Base-by-base conservation (phyloP, 1,140 invertebrate genomes). In the Apis dorsata region DNA sequence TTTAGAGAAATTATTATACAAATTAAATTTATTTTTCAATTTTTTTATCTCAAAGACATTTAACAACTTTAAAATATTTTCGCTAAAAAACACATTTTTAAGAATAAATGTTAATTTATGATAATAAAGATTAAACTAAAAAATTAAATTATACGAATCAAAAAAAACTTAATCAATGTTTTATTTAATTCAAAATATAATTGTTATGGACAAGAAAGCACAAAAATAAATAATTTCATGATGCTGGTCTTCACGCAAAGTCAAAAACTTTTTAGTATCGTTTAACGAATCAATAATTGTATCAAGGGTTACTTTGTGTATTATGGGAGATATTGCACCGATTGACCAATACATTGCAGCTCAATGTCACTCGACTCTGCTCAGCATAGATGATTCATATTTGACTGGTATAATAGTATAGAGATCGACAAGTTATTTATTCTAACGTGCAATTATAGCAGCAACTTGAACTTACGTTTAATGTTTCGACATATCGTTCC, bases 341-440 rank as follows among this genome's bases (percentile, higher is more conserved):
- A 24, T 12, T 49, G 13, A 68, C 34, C 51, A 28, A 74, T 34
- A 28, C 53, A 44, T 17, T 49, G 55, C 12, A 24, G 44, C 71
- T 81, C 79, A 68, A 60, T 81, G 72, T 76, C 72, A 68, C 73
- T 69, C 55, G 53, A 19, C 59, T 74, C 28, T 74, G 44, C 53
- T 44, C 44, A 71, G 21, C 60, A n/a, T 24, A 19, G 19, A 77
- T 81, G 80, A 81, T 81, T 81, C 80, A 81, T 55, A 28, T 76
- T 66, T 57, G 62, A n/a, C 70, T 13, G 51, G 53, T n/a, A 21
- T 28, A 66, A 53, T 74, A 59, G 24, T 63, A 19, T n/a, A 15
- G 28, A 28, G 24, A 59, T 81, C 79, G 34, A 55, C 53, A 17
- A 57, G 62, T 66, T 81, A 80, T 80, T 80, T 80, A 72, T 21